Base-by-base conservation (phyloP, 2,797 vertebrate genomes). In the Pogoniulus pusillus region DNA sequence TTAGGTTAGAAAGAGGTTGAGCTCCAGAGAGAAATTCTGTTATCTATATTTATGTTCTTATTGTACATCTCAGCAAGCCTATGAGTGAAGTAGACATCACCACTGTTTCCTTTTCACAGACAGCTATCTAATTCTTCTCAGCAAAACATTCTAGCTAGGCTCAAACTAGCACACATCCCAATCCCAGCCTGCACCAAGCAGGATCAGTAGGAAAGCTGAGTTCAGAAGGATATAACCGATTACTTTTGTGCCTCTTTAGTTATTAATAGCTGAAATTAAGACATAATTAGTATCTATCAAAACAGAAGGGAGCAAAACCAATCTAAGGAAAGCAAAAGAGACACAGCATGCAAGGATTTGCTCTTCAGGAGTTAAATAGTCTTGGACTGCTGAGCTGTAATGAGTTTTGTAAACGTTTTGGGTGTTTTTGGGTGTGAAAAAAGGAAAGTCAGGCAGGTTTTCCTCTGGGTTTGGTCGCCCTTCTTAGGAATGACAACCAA, bases 401-500 rank as follows among this genome's bases (percentile, higher is more conserved):
- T 87, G 82, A 81, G 69, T 80, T 89, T 75, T 41, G 24, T 80
- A 63, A 63, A 76, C 62, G 30, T 37, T 84, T 19, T 34, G 16
- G 24, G 27, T 27, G 47, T 49, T 47, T n/a, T n/a, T n/a, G 45
- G 19, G 3, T 79, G 27, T 4, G 73, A 87, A 75, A 58, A 77
- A 74, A 72, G 39, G 80, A 69, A 90, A 95, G 16, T 68, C 55
- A 66, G 47, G 47, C 27, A 12, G 78, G 45, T 91, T 91, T 90
- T 90, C 60, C 76, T 85, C 76, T 76, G 73, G 58, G 75, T 73
- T 93, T 90, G 17, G 39, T 60, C 93, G 84, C 72, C 27, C 49
- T 90, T 93, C 26, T 89, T 91, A 85, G 82, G 51, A 82, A 41
- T 62, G 74, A 49, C 43, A 91, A 78, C 59, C 83, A 93, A 93